These are phyloP conservation scores for Rhagoletis zephyria DNA, from an alignment of 1,140 invertebrate genomes.

Conservation along the genomic window DNA sequence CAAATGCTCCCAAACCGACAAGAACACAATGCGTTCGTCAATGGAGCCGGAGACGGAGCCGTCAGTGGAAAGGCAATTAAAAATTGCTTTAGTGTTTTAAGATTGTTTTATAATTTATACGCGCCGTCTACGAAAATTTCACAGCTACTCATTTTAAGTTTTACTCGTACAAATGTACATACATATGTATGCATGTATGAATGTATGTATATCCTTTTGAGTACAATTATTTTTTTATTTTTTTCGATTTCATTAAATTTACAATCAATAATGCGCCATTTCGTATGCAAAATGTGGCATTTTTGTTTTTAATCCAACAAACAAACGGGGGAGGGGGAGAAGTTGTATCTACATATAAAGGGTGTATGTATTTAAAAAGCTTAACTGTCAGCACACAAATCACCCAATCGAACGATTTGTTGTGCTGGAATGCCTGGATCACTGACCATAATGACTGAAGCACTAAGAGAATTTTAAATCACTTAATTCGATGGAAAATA, in stretches of 20 bases:
- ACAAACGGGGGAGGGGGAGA: background rate
- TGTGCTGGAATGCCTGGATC: slow-evolving; percentile 20
- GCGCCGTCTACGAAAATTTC: slow-evolving; percentile 12
- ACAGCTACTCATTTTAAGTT: slow-evolving; percentile 33
- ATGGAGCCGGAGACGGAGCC: background rate
- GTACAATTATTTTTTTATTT: background rate
- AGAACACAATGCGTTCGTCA: background rate
- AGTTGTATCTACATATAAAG: background rate
- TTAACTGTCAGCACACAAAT: slow-evolving; percentile 44
- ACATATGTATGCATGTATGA: no score
- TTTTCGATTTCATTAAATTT: slow-evolving; percentile 30
- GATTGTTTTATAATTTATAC: slow-evolving; percentile 39
- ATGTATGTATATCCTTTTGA: background rate
- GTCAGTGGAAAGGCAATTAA: slow-evolving; percentile 9
- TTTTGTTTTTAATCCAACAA: background rate
- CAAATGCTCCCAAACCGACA: background rate
- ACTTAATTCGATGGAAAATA: slow-evolving; percentile 16
- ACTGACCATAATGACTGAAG: slow-evolving; percentile 21
- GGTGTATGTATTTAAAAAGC: background rate
- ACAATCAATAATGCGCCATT: slow-evolving; percentile 42
- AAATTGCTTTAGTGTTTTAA: slow-evolving; percentile 10
- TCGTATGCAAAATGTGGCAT: slow-evolving; percentile 39
- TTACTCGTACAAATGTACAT: background rate
- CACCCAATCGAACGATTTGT: slow-evolving; percentile 31
- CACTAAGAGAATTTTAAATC: slow-evolving; percentile 48